These are phyloP conservation scores for Andrena haemorrhoa DNA, from an alignment of 2,888 invertebrate genomes.

Conservation along the genomic window DNA sequence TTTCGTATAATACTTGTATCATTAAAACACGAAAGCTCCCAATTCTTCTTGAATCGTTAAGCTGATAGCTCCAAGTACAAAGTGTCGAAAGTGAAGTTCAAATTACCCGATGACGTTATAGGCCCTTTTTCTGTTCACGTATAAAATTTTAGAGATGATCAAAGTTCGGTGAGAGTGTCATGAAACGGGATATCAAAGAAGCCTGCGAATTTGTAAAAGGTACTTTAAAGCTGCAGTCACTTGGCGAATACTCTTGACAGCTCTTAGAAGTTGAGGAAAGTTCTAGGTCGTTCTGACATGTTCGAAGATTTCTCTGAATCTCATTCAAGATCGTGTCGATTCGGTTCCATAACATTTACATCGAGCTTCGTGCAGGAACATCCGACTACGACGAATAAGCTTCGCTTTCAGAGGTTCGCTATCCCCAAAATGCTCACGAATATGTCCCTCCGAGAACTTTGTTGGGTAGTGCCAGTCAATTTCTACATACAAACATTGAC, in stretches of 20 bases:
- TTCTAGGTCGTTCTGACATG: background rate
- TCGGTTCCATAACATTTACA: background rate
- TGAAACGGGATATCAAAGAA: conserved; percentile 1
- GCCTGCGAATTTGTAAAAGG: background rate
- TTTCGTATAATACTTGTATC: background rate
- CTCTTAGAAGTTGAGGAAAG: background rate
- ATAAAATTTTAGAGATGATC: conserved; percentile 35
- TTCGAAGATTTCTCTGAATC: background rate
- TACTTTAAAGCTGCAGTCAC: background rate
- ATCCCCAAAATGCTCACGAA: background rate
- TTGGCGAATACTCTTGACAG: background rate
- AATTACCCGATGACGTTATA: conserved; percentile 13
- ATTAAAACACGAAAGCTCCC: background rate
- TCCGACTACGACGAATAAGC: background rate
- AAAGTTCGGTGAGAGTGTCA: background rate
- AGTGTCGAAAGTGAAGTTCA: conserved; percentile 5
- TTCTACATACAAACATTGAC: background rate
- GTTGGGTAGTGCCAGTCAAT: background rate
- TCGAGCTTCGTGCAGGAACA: conserved; percentile 16
- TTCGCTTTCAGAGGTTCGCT: background rate
- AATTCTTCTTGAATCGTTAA: background rate
- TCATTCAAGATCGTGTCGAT: background rate
- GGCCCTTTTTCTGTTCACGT: conserved; percentile 34
- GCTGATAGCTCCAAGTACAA: background rate
- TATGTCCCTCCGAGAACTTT: background rate